A percentile compares a stretch with the other conserved stretches of the same genome.
phyloP scores from a whole-genome alignment of 2,113 vertebrate genomes.

The Centropristis striata region DNA sequence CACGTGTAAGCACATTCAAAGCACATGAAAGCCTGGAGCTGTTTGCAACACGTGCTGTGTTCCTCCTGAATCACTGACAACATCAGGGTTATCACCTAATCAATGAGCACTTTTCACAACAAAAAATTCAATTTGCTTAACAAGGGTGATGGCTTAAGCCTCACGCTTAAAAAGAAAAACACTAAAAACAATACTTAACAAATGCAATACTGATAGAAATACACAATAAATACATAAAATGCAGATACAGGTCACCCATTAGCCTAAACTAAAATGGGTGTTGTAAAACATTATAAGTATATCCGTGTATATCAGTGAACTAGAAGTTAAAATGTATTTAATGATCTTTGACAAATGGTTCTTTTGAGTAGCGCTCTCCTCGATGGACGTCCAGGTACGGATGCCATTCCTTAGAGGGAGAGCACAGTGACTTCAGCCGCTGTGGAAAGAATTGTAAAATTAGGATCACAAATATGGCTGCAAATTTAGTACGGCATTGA shows the following conservation, averaged over 20 bases:
- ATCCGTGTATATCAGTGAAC: constrained; percentile 40
- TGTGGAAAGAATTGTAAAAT: constrained; percentile 56
- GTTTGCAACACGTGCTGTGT: not conserved
- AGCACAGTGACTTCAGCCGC: constrained; percentile 87
- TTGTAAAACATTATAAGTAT: not conserved
- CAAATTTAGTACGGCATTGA: too few relatives aligned
- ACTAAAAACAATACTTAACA: too few relatives aligned
- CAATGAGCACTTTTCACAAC: too few relatives aligned
- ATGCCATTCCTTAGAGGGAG: constrained; percentile 89
- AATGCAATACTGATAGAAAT: too few relatives aligned
- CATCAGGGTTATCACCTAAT: not conserved
- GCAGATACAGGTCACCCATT: not conserved
- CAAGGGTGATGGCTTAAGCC: too few relatives aligned
- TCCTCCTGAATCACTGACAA: not conserved
- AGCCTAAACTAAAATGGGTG: not conserved
- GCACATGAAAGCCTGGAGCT: not conserved
- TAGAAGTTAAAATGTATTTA: constrained; percentile 59
- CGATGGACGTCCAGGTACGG: constrained; percentile 89
- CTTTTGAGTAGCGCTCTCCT: constrained; percentile 86
- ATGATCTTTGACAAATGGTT: not conserved
- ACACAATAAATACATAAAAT: too few relatives aligned
- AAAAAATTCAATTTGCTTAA: too few relatives aligned
- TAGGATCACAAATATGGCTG: not conserved
- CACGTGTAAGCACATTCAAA: not conserved
- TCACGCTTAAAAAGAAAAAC: too few relatives aligned